A percentile compares a stretch with the other conserved stretches of the same genome.
Evolutionary conservation across 1,140 invertebrate genomes (phyloP).

Genomic region (Harlomillsia oculata): DNA sequence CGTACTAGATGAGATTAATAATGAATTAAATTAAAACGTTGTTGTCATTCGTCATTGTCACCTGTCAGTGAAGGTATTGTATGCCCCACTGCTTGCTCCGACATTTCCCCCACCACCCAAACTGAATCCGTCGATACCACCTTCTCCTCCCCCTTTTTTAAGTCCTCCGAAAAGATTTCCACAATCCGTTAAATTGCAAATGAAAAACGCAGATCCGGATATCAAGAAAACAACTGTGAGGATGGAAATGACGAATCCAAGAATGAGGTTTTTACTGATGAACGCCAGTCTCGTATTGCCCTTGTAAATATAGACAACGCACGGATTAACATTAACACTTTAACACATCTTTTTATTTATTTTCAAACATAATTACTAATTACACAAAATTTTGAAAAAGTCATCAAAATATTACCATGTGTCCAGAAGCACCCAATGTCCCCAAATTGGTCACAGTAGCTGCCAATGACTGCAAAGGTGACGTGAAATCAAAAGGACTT

Average conservation of each 20-base stretch:
- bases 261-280: slow-evolving; percentile 4
- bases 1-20: not conserved
- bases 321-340: not conserved
- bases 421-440: too few relatives aligned
- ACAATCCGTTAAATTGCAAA: slow-evolving; percentile 18
- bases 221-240: slow-evolving; percentile 12
- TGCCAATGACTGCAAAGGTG: too few relatives aligned
- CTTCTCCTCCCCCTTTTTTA: not conserved
- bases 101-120: not conserved
- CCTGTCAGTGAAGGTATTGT: too few relatives aligned
- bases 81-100: not conserved
- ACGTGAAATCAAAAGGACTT: too few relatives aligned
- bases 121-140: not conserved
- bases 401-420: not conserved
- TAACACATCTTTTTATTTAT: not conserved
- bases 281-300: too few relatives aligned
- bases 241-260: not conserved
- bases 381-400: not conserved
- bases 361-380: not conserved
- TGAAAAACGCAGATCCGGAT: slow-evolving; percentile 21
- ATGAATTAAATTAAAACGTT: too few relatives aligned
- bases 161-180: slow-evolving; percentile 3
- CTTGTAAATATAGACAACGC: not conserved
- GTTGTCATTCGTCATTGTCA: too few relatives aligned
- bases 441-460: too few relatives aligned